Base-by-base conservation (phyloP, 2,888 invertebrate species). In the Apotomis betuletana region DNA sequence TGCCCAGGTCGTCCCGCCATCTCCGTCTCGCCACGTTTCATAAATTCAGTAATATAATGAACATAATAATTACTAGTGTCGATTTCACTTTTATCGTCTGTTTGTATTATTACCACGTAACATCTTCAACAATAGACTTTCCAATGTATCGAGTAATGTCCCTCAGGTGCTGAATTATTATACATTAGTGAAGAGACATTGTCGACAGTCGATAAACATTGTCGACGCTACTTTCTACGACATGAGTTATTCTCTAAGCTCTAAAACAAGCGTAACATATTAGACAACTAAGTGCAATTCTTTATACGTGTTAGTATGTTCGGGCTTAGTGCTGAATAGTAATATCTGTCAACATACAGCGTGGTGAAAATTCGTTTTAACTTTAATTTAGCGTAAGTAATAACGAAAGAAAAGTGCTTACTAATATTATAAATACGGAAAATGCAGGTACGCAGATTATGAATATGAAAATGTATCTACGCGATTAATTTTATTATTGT, bases 51-150 rank as follows among this genome's bases (percentile, higher is more conserved):
- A 41, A 6, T 41, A 41, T 41, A 41, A 41, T 41, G 3, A 41
- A 6, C 6, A 41, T 6, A 41, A n/a, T 10, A n/a, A 58, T 58
- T 58, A 38, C 9, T 38, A 38, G 12, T 0, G 27, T n/a, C 46
- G n/a, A 4, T 65, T 46, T 65, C 65, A 65, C 65, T 65, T 65
- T 65, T 57, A 27, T 52, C 6, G 52, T 13, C 9, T 15, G 10
- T 10, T 8, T 15, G 36, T 9, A 63, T 57, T 44, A 65, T 36
- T 46, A 27, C 46, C 65, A 65, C 46, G 15, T 65, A 62, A 46
- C 55, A 15, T n/a, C 54, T 36, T 27, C 5, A 57, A 65, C 65
- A 65, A 57, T 55, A 46, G 55, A 64, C 64, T 65, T 65, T 65
- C 64, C 4, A 67, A 59, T 49, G 27, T 13, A 59, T 55, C 13